Evolutionary conservation across 2,113 vertebrate species (phyloP), one percentile per base, ranked within the genome.

Genomic region (Percina caprodes): DNA sequence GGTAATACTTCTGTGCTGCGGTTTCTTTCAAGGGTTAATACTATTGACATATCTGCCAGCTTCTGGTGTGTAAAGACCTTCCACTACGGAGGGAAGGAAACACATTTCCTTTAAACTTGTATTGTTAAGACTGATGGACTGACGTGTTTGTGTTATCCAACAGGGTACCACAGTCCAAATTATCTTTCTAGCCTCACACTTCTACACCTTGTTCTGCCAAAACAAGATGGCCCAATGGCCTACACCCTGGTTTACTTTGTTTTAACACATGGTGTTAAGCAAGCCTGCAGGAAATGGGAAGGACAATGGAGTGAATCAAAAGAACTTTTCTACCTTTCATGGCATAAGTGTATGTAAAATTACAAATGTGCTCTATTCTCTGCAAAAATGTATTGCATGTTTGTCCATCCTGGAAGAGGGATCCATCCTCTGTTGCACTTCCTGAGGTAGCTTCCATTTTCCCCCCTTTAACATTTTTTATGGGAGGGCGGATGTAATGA

Each of bases 121-220:
- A 66, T 87, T 80, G 74, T 74, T 80, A 52, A 18, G 1, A 19
- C 11, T 75, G 48, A 30, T 75, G 18, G 16, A 73, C 35, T 80
- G 19, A 73, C 61, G 52, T 80, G 74, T 88, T 86, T 85, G 51
- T 59, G 51, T 70, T 61, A 67, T 61, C 35, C 58, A 56, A 35
- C 14, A 80, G 16, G 23, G 26, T 30, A 13, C 21, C 15, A 52
- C 19, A 65, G 4, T 24, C 49, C 58, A 49, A 73, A 51, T 69
- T 46, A 14, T 1, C 3, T 51, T 49, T 51, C 18, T 13, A 4
- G 10, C 21, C 46, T 30, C 10, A 42, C 42, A 23, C 14, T 56
- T 14, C 23, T 24, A 18, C 26, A 54, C 12, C 8, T 23, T 23
- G 45, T 58, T 26, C 6, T 42, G 19, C 30, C 30, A 19, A 48